Evolutionary conservation across 2,888 invertebrate genomes (phyloP), one percentile per base, ranked within the genome.

Genomic region (Papilio demoleus): DNA sequence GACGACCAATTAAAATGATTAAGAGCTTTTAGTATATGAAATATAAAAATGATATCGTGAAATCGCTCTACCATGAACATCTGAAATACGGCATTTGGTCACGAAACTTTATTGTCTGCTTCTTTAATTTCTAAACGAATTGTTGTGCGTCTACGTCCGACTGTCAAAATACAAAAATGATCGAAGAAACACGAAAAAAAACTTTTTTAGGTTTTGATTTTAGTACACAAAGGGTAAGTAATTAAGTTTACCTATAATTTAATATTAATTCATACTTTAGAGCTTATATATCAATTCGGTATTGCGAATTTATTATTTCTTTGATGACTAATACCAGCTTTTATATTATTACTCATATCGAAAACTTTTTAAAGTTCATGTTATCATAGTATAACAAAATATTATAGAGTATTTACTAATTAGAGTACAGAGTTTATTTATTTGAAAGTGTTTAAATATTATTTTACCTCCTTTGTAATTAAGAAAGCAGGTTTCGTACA

Each of bases 191-290:
- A 70, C 81, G 77, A 79, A 85, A 82, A 74, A 89, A 90, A 83
- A 95, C 95, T 76, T 97, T 95, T 93, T 93, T 97, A 79, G 97
- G 97, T 70, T 94, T 97, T 79, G 97, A 97, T 93, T 94, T 97
- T 83, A 97, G 97, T 85, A 97, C 97, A 22, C 97, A 97, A 90
- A 96, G 96, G 95, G 97, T 96, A 90, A 87, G 91, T 84, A 27
- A 31, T 50, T 22, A 71, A 70, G 53, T 50, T 66, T 11, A 70
- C 65, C 63, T 58, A n/a, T 9, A 47, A 19, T 27, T 34, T 47
- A 34, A 14, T 27, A 4, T n/a, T 14, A 36, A 47, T 45, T 2
- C 12, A 14, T 22, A 22, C 24, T 0, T 59, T 11, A 22, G 22
- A 12, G 6, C 19, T 59, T 34, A 34, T 31, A 14, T n/a, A 8